These are phyloP conservation scores for Oeneis ivallda DNA, from an alignment of 2,888 invertebrate genomes.

Conservation along the genomic window DNA sequence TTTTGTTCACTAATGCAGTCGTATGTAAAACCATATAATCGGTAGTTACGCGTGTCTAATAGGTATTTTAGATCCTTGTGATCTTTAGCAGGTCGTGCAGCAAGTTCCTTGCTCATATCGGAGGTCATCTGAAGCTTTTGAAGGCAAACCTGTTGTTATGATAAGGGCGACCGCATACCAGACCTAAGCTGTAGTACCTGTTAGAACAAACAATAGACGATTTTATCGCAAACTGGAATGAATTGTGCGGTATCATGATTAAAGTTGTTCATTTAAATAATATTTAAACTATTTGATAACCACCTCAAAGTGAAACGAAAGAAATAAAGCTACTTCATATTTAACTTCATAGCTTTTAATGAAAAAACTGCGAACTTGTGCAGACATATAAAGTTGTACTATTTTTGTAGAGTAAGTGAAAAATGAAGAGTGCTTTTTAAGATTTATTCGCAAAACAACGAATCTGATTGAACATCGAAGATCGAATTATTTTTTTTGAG, in stretches of 20 bases:
- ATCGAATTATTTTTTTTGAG: slow-evolving; percentile 28
- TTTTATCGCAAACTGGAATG: slow-evolving; percentile 32
- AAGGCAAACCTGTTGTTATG: slow-evolving; percentile 49
- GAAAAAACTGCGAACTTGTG: neutral
- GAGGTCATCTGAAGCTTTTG: slow-evolving; percentile 48
- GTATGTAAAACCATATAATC: neutral
- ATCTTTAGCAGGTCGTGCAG: slow-evolving; percentile 37
- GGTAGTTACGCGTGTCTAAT: neutral
- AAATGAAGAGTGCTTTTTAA: neutral
- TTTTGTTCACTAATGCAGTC: neutral
- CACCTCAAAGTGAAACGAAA: neutral
- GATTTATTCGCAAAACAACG: slow-evolving; percentile 17
- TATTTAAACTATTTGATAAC: neutral
- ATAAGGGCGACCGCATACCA: slow-evolving; percentile 40
- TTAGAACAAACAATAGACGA: slow-evolving; percentile 29
- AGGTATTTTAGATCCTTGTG: slow-evolving; percentile 12
- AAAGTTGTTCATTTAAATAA: slow-evolving; percentile 10
- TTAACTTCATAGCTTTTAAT: neutral
- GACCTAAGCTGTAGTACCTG: slow-evolving; percentile 30
- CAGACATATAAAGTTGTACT: neutral
- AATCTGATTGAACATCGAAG: slow-evolving; percentile 29
- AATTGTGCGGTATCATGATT: slow-evolving; percentile 25
- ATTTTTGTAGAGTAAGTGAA: neutral
- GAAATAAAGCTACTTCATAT: neutral
- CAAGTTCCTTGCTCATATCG: slow-evolving; percentile 44